phyloP scores from a whole-genome alignment of 2,113 vertebrate genomes.

The Gambusia holbrooki region DNA sequence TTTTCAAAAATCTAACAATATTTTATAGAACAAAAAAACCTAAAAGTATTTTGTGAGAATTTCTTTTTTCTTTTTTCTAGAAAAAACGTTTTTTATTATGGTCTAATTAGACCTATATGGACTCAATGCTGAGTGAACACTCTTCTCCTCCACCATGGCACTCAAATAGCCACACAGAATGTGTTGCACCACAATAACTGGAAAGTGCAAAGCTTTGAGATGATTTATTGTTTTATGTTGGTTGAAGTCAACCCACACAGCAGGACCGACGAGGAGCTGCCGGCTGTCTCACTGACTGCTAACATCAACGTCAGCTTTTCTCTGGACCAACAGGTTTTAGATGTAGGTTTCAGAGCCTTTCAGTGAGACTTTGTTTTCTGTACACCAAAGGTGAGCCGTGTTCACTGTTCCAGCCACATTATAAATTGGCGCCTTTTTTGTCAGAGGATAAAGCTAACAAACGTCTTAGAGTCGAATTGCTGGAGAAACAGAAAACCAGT shows the following conservation, averaged over 20 bases:
- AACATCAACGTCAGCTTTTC: not conserved
- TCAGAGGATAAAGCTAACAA: not conserved
- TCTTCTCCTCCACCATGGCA: not conserved
- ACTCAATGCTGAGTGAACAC: not conserved
- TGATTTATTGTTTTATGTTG: not conserved
- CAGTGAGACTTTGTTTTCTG: not conserved
- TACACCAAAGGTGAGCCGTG: not conserved
- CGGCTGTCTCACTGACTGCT: not conserved
- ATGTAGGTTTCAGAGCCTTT: not conserved
- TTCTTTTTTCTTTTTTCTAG: too few species aligned
- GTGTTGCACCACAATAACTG: not conserved
- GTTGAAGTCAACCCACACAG: not conserved
- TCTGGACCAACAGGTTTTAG: not conserved
- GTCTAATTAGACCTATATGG: not conserved
- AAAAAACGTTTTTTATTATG: not conserved
- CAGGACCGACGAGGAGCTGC: not conserved
- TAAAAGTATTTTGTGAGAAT: not conserved
- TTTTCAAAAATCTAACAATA: not conserved
- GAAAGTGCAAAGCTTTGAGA: not conserved
- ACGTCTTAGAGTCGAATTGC: not conserved
- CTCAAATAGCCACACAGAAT: not conserved
- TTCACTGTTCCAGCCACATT: not conserved
- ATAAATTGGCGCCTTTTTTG: not conserved
- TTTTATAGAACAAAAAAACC: not conserved
- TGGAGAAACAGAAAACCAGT: not conserved